Evolutionary conservation across 2,797 vertebrate species (phyloP).

Genomic region (Centropyge bicolor): DNA sequence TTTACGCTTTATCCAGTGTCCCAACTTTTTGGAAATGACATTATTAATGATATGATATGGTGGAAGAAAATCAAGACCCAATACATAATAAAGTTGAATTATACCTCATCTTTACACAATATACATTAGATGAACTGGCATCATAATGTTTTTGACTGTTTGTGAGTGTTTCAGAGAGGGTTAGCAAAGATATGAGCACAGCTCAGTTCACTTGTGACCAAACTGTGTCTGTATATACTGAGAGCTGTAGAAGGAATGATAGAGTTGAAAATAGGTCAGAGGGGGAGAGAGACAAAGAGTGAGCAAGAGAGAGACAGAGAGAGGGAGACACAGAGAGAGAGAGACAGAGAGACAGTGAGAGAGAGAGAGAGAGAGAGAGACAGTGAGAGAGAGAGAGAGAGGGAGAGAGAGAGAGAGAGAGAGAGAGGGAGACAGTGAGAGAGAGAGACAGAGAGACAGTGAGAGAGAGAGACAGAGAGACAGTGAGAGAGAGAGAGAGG

Average conservation of each 20-base stretch:
- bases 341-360: too few relatives aligned
- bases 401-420: too few relatives aligned
- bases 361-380: too few relatives aligned
- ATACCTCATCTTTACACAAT: not conserved
- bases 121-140: conserved; percentile 24
- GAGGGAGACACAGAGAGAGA: conserved; percentile 1
- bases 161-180: not conserved
- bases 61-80: not conserved
- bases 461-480: too few relatives aligned
- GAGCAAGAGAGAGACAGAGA: conserved; percentile 5
- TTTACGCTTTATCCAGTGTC: too few relatives aligned
- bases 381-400: too few relatives aligned
- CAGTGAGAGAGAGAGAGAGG: conserved; percentile 2
- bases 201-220: conserved; percentile 13
- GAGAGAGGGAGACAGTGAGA: too few relatives aligned
- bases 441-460: too few relatives aligned
- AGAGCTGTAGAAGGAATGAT: conserved; percentile 39
- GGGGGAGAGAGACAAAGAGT: not conserved
- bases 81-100: not conserved
- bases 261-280: conserved; percentile 51
- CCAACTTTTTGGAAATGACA: not conserved
- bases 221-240: conserved; percentile 18
- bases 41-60: not conserved
- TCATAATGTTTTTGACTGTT: not conserved
- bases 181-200: not conserved